Evolutionary conservation across 92 coral and sea anemone species (phyloP), one percentile per base, ranked within the genome.

Genomic region (Palythoa caribaeorum): DNA sequence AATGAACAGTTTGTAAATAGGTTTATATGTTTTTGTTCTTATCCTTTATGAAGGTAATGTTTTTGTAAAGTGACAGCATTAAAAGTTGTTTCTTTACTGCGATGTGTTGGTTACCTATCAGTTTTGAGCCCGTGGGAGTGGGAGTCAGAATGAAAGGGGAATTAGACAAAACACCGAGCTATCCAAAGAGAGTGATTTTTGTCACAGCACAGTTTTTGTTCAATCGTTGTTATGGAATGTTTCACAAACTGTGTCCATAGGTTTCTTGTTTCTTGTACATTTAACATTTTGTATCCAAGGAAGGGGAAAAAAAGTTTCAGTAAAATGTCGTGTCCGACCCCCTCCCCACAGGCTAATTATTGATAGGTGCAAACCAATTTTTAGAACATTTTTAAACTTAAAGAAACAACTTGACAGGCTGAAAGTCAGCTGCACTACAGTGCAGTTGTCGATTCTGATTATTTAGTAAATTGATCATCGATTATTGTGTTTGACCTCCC

Each of bases 1-100:
- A 9, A 77, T 77, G 8, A 76, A 52, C 1, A 17, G n/a, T 75
- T 40, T 77, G 81, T 77, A 77, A 52, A 77, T 77, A 77, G 15
- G 28, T 77, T 50, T 57, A 8, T 47, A 76, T 17, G 66, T 20
- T 13, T 52, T 21, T 77, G 81, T 20, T 50, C 79, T 51, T 20
- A 19, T 19, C 38, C 16, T 5, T n/a, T 11, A 10, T 53, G 81
- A 9, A 77, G 21, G 17, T 7, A 28, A 3, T 77, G 52, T 77
- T 77, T 77, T 77, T 77, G 68, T 77, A 77, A n/a, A 10, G 50
- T 77, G 3, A 38, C 17, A 66, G 52, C 81, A 21, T 21, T 63
- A 16, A 63, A 35, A 20, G 47, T 28, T 36, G 44, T 70, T 70
- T 8, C 75, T 38, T 14, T 12, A 35, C 40, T 37, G 39, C 36